phyloP scores from a whole-genome alignment of 2,113 vertebrate genomes.

The Podarcis cretensis region DNA sequence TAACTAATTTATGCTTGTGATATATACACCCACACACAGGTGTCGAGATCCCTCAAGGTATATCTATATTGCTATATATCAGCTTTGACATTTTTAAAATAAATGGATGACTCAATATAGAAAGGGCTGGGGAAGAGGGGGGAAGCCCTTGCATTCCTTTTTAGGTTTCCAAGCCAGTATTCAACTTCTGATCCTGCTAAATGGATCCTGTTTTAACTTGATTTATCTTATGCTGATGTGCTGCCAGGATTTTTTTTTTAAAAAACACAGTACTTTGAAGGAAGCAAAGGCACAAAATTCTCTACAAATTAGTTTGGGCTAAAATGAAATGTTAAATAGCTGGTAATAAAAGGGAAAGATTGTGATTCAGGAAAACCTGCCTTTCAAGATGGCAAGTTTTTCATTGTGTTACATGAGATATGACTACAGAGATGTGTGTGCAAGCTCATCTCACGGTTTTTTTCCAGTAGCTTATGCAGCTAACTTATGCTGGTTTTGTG shows the following conservation, averaged over 20 bases:
- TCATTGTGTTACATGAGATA: not conserved
- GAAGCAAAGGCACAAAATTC: not conserved
- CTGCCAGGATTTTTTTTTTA: not conserved
- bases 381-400: not conserved
- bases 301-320: not conserved
- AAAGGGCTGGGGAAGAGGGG: not conserved
- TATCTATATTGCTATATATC: not conserved
- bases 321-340: not conserved
- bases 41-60: conserved; percentile 16
- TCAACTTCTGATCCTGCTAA: conserved; percentile 1
- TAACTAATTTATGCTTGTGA: conserved; percentile 29
- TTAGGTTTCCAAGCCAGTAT: not conserved
- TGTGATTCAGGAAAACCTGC: not conserved
- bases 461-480: not conserved
- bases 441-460: not conserved
- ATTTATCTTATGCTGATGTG: not conserved
- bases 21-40: conserved; percentile 31
- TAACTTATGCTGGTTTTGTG: not conserved
- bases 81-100: accelerated
- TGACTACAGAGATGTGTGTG: no score
- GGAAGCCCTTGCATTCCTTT: conserved; percentile 23
- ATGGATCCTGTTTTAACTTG: conserved; percentile 14
- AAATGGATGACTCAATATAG: not conserved
- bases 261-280: not conserved
- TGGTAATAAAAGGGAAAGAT: no score